These are phyloP conservation scores for Synanthedon vespiformis DNA, from an alignment of 2,888 invertebrate species.

Conservation along the genomic window DNA sequence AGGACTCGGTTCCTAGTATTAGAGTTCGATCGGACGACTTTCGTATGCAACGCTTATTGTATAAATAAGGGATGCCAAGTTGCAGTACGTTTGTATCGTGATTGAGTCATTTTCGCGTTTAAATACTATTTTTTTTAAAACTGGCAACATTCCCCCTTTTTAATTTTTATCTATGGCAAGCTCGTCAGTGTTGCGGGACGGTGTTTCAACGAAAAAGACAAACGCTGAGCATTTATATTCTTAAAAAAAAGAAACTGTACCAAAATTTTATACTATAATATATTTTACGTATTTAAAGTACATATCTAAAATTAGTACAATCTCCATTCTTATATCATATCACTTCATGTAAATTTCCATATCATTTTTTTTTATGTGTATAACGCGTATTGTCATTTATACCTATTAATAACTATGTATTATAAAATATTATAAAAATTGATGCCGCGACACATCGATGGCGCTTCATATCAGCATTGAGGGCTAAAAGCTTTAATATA, in stretches of 20 bases:
- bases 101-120: conserved; percentile 45
- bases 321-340: conserved; percentile 58
- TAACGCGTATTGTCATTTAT: conserved; percentile 25
- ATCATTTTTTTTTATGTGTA: conserved; percentile 60
- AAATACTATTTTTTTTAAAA: conserved; percentile 11
- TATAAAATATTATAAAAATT: conserved; percentile 26
- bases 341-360: conserved; percentile 67
- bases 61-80: conserved; percentile 65
- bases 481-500: conserved; percentile 48
- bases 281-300: conserved; percentile 47
- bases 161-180: conserved; percentile 10
- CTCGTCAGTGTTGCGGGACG: conserved; percentile 50
- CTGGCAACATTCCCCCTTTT: conserved; percentile 17
- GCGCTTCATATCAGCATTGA: conserved; percentile 9
- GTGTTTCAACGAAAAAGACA: conserved; percentile 60
- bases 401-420: conserved; percentile 20
- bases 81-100: conserved; percentile 64
- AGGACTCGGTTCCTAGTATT: conserved; percentile 43
- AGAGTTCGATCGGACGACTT: conserved; percentile 37
- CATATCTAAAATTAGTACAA: conserved; percentile 66
- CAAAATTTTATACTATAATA: conserved; percentile 42
- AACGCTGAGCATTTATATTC: conserved; percentile 56
- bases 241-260: conserved; percentile 33
- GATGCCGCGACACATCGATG: conserved; percentile 8
- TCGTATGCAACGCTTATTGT: conserved; percentile 71